Evolutionary conservation across 2,113 vertebrate species (phyloP).

Genomic region (Collichthys lucidus): DNA sequence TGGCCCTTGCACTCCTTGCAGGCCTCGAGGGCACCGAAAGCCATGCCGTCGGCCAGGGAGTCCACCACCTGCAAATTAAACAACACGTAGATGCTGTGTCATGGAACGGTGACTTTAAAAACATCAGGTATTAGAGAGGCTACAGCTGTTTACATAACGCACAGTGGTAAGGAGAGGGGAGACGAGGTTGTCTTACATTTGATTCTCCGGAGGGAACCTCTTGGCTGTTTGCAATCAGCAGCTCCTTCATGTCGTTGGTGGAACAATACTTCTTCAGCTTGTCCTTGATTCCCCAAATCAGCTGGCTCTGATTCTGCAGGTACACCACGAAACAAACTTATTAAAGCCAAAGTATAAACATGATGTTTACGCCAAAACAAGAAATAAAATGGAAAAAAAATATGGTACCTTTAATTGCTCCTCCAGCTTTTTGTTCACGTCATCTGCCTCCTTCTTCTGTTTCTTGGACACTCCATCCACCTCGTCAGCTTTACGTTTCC

Average conservation of each 20-base stretch:
- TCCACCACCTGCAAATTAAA: slow-evolving; percentile 88
- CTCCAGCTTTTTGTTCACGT: slow-evolving; percentile 86
- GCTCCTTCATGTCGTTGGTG: slow-evolving; percentile 93
- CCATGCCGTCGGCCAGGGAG: slow-evolving; percentile 92
- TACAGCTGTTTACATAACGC: too few relatives aligned
- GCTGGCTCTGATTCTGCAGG: slow-evolving; percentile 91
- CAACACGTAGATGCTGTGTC: neutral
- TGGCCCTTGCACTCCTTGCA: slow-evolving; percentile 92
- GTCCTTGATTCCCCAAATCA: slow-evolving; percentile 96
- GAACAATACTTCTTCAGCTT: slow-evolving; percentile 94
- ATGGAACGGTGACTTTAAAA: neutral
- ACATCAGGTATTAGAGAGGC: neutral
- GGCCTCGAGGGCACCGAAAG: slow-evolving; percentile 91
- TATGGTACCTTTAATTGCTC: slow-evolving; percentile 81
- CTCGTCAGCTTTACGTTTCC: slow-evolving; percentile 92
- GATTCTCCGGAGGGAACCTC: slow-evolving; percentile 95
- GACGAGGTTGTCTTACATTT: slow-evolving; percentile 84
- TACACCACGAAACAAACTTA: neutral
- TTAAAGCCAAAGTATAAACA: neutral
- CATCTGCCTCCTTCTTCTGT: slow-evolving; percentile 90
- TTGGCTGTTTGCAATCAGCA: slow-evolving; percentile 95
- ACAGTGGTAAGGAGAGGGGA: neutral
- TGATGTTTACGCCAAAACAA: neutral
- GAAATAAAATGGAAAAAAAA: neutral
- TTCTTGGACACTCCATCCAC: slow-evolving; percentile 88